A percentile compares a stretch with the other conserved stretches of the same genome.
phyloP scores from a whole-genome alignment of 2,113 vertebrate genomes.

The Cavia porcellus region DNA sequence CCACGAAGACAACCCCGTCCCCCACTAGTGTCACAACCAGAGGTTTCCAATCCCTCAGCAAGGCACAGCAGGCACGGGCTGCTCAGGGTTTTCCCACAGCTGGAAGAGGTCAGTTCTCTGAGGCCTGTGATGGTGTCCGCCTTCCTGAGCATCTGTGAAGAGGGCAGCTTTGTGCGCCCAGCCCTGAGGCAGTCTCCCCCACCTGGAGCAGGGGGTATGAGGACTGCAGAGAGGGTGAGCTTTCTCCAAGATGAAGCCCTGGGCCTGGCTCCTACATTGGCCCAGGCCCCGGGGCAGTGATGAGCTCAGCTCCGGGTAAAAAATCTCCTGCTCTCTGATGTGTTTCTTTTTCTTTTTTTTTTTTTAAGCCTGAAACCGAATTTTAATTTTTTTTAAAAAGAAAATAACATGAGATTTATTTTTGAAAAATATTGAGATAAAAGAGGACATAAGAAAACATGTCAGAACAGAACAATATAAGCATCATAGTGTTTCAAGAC shows the following conservation, averaged over 20 bases:
- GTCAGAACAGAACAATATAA: too few species aligned
- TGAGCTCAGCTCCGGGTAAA: too few species aligned
- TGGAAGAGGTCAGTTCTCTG: background rate
- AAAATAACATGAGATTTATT: too few species aligned
- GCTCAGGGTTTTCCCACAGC: too few species aligned
- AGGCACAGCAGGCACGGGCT: fast-evolving
- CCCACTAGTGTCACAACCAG: background rate
- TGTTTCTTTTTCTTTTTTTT: too few species aligned
- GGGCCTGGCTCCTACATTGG: background rate
- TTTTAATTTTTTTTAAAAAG: too few species aligned
- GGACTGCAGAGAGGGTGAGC: background rate
- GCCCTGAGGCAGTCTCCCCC: background rate
- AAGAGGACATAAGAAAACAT: too few species aligned
- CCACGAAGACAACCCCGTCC: background rate
- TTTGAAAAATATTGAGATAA: too few species aligned
- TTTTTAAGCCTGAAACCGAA: too few species aligned
- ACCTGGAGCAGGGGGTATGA: too few species aligned
- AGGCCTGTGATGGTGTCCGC: background rate
- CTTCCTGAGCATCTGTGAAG: background rate
- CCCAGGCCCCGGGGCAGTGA: background rate
- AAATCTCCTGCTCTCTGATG: too few species aligned
- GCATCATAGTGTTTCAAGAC: too few species aligned
- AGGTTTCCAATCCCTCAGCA: background rate
- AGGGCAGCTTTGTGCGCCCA: background rate
- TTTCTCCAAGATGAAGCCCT: background rate